These are phyloP conservation scores for Perizoma affinitatum DNA, from an alignment of 2,888 invertebrate genomes.

Conservation along the genomic window DNA sequence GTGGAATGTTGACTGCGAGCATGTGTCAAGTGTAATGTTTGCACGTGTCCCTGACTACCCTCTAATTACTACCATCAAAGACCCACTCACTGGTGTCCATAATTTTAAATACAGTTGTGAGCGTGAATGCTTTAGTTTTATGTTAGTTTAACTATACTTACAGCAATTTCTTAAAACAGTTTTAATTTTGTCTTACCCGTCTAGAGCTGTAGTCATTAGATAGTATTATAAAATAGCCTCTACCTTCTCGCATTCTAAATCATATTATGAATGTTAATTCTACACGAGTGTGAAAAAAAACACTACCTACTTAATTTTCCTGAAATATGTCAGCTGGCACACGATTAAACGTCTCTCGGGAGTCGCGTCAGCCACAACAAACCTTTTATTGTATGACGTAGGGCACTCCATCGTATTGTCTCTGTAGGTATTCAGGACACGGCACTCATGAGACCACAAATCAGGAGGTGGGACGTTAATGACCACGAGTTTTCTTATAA, in stretches of 20 bases:
- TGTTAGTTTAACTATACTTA: too few species aligned
- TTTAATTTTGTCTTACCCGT: too few species aligned
- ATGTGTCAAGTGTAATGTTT: too few species aligned
- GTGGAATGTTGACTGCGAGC: too few species aligned
- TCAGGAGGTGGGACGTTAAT: constrained; percentile 30
- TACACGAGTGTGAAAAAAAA: constrained; percentile 5
- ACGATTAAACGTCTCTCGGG: constrained; percentile 18
- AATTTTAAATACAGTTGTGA: too few species aligned
- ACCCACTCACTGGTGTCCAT: too few species aligned
- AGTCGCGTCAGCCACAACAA: constrained; percentile 16
- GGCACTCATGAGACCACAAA: constrained; percentile 35
- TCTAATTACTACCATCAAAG: too few species aligned
- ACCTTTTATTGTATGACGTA: constrained; percentile 26
- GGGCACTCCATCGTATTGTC: constrained; percentile 25
- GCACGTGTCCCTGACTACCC: too few species aligned
- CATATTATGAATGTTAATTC: neutral
- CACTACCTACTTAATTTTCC: constrained; percentile 7
- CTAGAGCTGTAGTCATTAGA: too few species aligned
- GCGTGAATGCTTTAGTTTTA: too few species aligned
- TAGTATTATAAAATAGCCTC: neutral
- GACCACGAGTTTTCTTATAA: constrained; percentile 20
- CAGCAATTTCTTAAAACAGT: too few species aligned
- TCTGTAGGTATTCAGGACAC: constrained; percentile 23
- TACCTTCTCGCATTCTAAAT: neutral
- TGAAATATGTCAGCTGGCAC: constrained; percentile 17